Base-by-base conservation (phyloP, 1,140 invertebrate species). In the Bombus picipes region DNA sequence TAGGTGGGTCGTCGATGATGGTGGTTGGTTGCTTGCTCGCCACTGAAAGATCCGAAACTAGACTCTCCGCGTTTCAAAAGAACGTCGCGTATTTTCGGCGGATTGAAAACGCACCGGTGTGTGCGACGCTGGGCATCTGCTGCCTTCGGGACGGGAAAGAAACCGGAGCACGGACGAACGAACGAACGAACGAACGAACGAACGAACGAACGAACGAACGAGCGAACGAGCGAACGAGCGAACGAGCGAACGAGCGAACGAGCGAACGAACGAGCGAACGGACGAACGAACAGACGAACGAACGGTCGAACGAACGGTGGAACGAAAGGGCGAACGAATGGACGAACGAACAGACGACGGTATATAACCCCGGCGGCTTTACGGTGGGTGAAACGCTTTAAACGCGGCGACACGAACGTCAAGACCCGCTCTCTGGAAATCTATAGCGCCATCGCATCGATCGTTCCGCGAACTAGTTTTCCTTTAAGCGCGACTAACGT, bases 381-480 rank as follows among this genome's bases (percentile, higher is more conserved):
- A 28, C 72, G 41, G 12, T 25, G 74, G 53, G 34, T 37, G 34
- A 25, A 57, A 76, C 74, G 53, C 12, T 53, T n/a, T 34, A 59
- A 37, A 77, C 57, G 39, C 25, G 57, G 34, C 34, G 75, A 47
- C 74, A 39, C 75, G 70, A 77, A 77, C 59, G 57, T 74, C 80
- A 65, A 83, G 76, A 71, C 28, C 32, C 75, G 41, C 57, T 32
- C n/a, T 53, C 83, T 53, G 76, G 68, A 72, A 80, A 85, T 85
- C 83, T 77, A 85, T 85, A 85, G 25, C 77, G 77, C 15, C 76
- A 37, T 70, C 74, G 59, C 66, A 85, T 85, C 77, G 83, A 85
- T 85, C 83, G 74, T 62, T 47, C 83, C 68, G 66, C 83, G 77
- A 72, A 85, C 83, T 85, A 85, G 83, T 85, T 85, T 65, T 80